These are phyloP conservation scores for Slavum lentiscoides DNA, from an alignment of 2,888 invertebrate genomes.

Conservation along the genomic window DNA sequence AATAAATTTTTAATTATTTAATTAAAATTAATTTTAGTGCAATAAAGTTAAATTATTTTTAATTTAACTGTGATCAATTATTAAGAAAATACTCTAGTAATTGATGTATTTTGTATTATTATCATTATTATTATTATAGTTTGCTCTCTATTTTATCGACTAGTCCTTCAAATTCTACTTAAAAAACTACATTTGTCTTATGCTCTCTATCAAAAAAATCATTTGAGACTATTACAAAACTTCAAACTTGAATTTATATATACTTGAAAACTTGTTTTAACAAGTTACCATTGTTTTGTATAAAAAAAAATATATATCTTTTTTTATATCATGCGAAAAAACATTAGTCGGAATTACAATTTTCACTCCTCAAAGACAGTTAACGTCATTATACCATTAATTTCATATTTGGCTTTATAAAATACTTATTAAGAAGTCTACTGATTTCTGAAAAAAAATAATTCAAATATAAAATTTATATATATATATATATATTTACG, in stretches of 20 bases:
- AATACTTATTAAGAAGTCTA: no score
- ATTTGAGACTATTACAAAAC: background rate
- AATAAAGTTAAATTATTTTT: constrained; percentile 27
- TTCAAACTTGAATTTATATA: background rate
- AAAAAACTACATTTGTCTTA: background rate
- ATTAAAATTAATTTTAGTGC: constrained; percentile 23
- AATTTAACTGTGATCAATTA: constrained; percentile 23
- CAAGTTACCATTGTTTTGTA: no score
- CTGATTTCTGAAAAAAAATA: no score
- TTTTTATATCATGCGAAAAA: no score
- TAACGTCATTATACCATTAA: no score
- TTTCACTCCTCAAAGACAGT: no score
- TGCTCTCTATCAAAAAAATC: constrained; percentile 10
- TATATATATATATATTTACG: no score
- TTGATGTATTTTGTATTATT: background rate
- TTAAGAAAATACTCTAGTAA: background rate
- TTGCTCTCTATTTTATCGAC: constrained; percentile 23
- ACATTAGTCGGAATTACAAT: no score
- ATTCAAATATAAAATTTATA: no score
- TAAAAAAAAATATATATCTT: no score
- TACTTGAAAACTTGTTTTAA: background rate
- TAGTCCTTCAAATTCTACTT: constrained; percentile 27
- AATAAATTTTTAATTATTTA: constrained; percentile 6
- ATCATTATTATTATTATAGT: constrained; percentile 6
- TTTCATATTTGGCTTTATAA: no score